phyloP scores from a whole-genome alignment of 1,140 invertebrate genomes.

The Aphelenchoides fujianensis region DNA sequence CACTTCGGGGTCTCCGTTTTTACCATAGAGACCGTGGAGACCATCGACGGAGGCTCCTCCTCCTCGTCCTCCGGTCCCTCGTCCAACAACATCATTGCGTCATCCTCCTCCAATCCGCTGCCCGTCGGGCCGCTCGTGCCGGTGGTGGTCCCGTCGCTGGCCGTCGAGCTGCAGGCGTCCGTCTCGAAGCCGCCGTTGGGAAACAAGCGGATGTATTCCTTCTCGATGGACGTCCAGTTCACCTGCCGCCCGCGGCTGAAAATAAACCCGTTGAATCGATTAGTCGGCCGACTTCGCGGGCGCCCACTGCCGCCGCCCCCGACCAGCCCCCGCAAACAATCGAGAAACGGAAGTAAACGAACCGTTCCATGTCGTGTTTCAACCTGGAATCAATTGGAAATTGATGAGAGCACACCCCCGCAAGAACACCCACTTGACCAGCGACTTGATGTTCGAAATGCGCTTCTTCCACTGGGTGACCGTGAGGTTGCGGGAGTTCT shows the following conservation, averaged over 20 bases:
- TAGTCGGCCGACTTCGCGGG: not conserved
- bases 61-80: slow-evolving; percentile 6
- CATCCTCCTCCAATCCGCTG: not conserved
- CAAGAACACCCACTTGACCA: slow-evolving; percentile 4
- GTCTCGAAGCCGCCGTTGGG: not conserved
- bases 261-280: not conserved
- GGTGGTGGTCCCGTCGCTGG: not conserved
- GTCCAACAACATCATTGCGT: not conserved
- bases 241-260: slow-evolving; percentile 4
- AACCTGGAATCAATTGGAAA: not conserved
- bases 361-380: slow-evolving; percentile 20
- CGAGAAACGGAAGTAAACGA: not conserved
- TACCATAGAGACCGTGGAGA: not conserved
- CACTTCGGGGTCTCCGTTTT: slow-evolving; percentile 12
- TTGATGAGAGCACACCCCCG: not conserved
- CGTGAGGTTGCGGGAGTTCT: slow-evolving; percentile 22
- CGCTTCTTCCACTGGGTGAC: slow-evolving; percentile 21
- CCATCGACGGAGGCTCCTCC: not conserved
- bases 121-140: not conserved
- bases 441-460: slow-evolving; percentile 18
- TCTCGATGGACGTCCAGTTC: slow-evolving; percentile 22
- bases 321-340: not conserved
- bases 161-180: not conserved
- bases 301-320: not conserved
- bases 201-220: slow-evolving; percentile 17